Base-by-base conservation (phyloP, 2,888 invertebrate species). In the Pinctada fucata region DNA sequence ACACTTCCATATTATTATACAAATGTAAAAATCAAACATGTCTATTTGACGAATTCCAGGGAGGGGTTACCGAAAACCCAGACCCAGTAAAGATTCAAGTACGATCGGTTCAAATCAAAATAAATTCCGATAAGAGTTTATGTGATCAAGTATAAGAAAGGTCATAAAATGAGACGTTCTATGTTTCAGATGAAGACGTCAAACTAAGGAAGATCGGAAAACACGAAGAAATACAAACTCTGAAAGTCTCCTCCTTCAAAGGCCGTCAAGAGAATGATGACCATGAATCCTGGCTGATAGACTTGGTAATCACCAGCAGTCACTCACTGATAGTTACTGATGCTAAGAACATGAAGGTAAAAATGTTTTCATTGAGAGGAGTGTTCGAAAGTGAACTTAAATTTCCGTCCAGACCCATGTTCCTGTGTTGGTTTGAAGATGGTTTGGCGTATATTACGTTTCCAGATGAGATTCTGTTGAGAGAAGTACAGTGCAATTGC, bases 351-450 rank as follows among this genome's bases (percentile, higher is more conserved):
- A 72, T 69, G 45, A 71, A 66, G n/a, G 3, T 76, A 0, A 76
- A 76, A 51, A 49, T 52, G 16, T 76, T 76, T 52, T n/a, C 50
- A 47, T 66, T 66, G 16, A 66, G 65, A 45, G 76, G 76, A 65
- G 31, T 51, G 8, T 4, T 71, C 4, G 6, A 47, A 51, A 8
- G 48, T 13, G 47, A 51, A 45, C 2, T 72, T 3, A 2, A 47
- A 10, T 76, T 76, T 76, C 52, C n/a, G 13, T 47, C 64, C 13
- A 16, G 76, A 51, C 71, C 76, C 45, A 76, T 76, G 76, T 76
- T 76, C 45, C 51, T 76, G 0, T n/a, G 71, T 31, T 66, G 31
- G 50, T 76, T 76, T 76, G 65, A 76, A 16, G 76, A 76, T 6
- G 47, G 51, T 16, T 50, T 45, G 5, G 72, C 48, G 3, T 76